Conservation (phyloP, 2,797 vertebrate species). For the Enteromius trimaculatus region DNA sequence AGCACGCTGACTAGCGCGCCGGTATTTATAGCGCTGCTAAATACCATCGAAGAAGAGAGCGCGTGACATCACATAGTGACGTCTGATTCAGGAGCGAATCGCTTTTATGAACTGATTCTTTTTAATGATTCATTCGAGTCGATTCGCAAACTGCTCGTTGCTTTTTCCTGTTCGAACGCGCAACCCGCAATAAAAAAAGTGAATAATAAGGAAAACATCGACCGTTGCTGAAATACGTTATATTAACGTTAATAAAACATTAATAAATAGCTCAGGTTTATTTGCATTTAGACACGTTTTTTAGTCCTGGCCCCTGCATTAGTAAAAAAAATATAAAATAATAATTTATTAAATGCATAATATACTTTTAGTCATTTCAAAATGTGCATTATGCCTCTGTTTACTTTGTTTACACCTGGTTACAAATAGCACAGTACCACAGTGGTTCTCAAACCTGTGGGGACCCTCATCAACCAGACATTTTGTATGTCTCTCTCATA, state of each 20-base stretch:
- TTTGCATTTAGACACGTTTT: background rate
- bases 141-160: background rate
- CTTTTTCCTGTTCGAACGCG: background rate
- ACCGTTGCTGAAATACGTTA: no score
- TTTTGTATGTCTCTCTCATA: no score
- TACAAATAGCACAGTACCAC: no score
- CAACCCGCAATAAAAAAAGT: background rate
- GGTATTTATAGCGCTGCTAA: background rate
- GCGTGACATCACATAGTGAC: background rate
- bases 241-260: background rate
- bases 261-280: background rate
- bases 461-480: no score
- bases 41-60: constrained; percentile 21
- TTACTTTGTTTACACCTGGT: background rate
- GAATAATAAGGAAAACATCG: background rate
- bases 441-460: no score
- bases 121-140: background rate
- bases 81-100: background rate
- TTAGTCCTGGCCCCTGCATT: background rate
- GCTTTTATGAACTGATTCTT: background rate
- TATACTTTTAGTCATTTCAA: background rate
- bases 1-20: accelerated
- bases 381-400: background rate
- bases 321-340: background rate
- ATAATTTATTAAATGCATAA: background rate